These are phyloP conservation scores for Momotus momota DNA, from an alignment of 2,797 vertebrate species.

Conservation along the genomic window DNA sequence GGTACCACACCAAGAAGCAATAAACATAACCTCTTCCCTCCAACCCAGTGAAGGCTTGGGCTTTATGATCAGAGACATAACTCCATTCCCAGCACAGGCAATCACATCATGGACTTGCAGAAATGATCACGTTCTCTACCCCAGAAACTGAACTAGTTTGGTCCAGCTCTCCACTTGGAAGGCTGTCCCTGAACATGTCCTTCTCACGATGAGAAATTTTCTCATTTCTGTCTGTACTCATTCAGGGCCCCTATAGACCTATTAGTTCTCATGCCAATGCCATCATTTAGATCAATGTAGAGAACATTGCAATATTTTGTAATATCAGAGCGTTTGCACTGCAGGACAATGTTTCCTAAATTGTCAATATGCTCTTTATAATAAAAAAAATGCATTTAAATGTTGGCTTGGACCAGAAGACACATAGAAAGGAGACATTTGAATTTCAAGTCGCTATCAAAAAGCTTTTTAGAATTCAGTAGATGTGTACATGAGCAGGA, in stretches of 20 bases:
- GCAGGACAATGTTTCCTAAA: conserved; percentile 48
- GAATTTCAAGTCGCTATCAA: not conserved
- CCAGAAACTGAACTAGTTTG: not conserved
- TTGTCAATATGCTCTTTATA: conserved; percentile 46
- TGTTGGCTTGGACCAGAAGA: conserved; percentile 30
- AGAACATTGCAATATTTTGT: conserved; percentile 40
- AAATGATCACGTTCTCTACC: not conserved
- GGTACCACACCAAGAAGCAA: not conserved
- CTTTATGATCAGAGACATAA: accelerated
- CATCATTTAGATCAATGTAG: conserved; percentile 23
- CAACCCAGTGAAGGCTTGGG: not conserved
- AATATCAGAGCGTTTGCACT: conserved; percentile 15
- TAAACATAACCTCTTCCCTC: not conserved
- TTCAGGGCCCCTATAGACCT: conserved; percentile 15
- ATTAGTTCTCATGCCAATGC: conserved; percentile 38
- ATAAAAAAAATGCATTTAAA: conserved; percentile 50
- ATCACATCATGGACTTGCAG: not conserved
- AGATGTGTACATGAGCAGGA: not conserved
- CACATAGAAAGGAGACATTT: conserved; percentile 9
- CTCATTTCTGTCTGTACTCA: conserved; percentile 38
- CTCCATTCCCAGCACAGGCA: not conserved
- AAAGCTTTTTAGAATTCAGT: conserved; percentile 55
- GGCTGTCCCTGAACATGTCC: not conserved
- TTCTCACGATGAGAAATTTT: conserved; percentile 13
- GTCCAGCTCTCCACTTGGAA: not conserved